Evolutionary conservation across 2,888 invertebrate genomes (phyloP), one percentile per base, ranked within the genome.

Genomic region (Dynastes tityus): DNA sequence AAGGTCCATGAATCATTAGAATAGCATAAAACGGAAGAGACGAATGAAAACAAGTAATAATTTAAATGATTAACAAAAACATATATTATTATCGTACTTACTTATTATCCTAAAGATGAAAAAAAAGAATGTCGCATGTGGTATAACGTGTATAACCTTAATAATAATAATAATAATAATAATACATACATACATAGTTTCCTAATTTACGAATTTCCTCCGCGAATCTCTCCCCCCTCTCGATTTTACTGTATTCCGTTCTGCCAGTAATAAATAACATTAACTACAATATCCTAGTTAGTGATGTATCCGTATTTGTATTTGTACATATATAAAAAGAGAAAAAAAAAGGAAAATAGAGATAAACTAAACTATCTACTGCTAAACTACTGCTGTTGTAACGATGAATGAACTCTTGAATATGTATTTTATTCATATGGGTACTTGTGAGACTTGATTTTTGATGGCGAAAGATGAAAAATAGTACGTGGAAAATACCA

Each of bases 1-100:
- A 78, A 81, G 81, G 86, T 87, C 86, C 87, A 88, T 88, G 87
- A 87, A 88, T 88, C 88, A 88, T 89, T 89, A 88, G 88, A 88
- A 88, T 89, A 89, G 89, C 88, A 86, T 8, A 16, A 63, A 68
- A 51, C 49, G 11, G 27, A 68, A 68, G 29, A 22, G 49, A 27
- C 8, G 45, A 11, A 45, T 45, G 45, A 67, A 67, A 67, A 86
- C 16, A 37, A 37, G 67, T 67, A 68, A 32, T 68, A 68, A 51
- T 22, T 86, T 87, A 51, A 68, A 49, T 22, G 22, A 22, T 22
- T 22, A 49, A 51, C 40, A 65, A 37, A 51, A 29, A 29, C 51
- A 68, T 68, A 22, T 68, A 68, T 37, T 37, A 37, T 37, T 37
- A 37, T n/a, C 68, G 68, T 68, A 68, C 65, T n/a, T 65, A 63